Conservation (phyloP, 2,113 vertebrate species). For the Excalfactoria chinensis region DNA sequence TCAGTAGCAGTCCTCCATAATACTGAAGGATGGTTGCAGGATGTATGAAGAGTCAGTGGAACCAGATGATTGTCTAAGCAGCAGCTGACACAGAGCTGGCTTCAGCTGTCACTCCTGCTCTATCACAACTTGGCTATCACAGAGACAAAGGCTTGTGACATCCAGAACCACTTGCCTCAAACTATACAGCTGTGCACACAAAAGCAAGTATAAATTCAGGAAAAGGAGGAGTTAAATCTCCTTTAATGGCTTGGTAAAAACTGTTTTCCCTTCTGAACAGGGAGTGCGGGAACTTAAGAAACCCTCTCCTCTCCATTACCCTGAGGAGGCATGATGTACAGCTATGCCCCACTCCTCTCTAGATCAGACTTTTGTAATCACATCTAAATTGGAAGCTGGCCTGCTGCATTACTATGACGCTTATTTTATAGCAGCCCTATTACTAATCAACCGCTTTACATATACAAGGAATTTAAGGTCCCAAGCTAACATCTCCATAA, state of each 20-base stretch:
- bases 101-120: background rate
- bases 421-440: background rate
- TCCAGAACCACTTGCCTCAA: background rate
- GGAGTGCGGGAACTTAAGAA: background rate
- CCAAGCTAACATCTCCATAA: background rate
- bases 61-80: background rate
- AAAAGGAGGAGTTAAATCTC: background rate
- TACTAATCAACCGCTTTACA: background rate
- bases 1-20: background rate
- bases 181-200: background rate
- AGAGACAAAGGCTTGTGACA: background rate
- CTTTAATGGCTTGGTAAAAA: background rate
- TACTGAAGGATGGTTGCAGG: background rate
- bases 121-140: background rate
- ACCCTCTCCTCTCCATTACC: background rate
- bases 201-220: background rate
- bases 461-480: background rate
- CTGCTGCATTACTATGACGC: background rate
- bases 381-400: background rate
- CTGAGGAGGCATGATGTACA: background rate
- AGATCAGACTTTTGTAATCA: background rate
- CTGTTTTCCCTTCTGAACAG: background rate
- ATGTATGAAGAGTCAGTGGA: background rate
- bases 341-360: fast-evolving
- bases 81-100: background rate